These are phyloP conservation scores for Chydorus sphaericus DNA, from an alignment of 2,888 invertebrate genomes.

Conservation along the genomic window DNA sequence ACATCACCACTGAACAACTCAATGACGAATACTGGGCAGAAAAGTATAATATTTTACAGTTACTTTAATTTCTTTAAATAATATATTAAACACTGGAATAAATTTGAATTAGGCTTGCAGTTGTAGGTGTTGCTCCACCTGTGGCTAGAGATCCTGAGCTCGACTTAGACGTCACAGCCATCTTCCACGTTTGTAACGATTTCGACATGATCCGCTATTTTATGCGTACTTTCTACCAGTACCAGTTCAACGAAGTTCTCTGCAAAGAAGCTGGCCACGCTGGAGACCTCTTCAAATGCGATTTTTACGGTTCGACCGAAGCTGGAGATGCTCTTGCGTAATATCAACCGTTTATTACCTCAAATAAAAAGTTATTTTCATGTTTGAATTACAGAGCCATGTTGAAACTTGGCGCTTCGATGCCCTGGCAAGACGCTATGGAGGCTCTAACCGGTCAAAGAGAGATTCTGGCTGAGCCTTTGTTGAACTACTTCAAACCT, in stretches of 20 bases:
- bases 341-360: slow-evolving; percentile 10
- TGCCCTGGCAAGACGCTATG: slow-evolving; percentile 36
- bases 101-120: not conserved
- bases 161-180: slow-evolving; percentile 22
- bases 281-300: slow-evolving; percentile 26
- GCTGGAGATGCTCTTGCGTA: slow-evolving; percentile 28
- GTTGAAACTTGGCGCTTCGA: slow-evolving; percentile 33
- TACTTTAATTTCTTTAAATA: too few species aligned
- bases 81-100: too few species aligned
- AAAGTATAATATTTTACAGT: slow-evolving; percentile 17
- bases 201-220: slow-evolving; percentile 31
- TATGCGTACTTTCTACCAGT: slow-evolving; percentile 33
- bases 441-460: slow-evolving; percentile 29
- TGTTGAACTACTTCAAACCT: slow-evolving; percentile 36
- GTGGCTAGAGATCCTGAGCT: slow-evolving; percentile 18
- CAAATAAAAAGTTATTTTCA: not conserved
- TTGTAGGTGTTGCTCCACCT: slow-evolving; percentile 23
- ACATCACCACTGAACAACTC: slow-evolving; percentile 21
- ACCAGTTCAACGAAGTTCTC: slow-evolving; percentile 34
- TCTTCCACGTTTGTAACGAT: slow-evolving; percentile 24
- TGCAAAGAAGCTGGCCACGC: slow-evolving; percentile 30
- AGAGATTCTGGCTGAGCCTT: slow-evolving; percentile 31
- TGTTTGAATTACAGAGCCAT: slow-evolving; percentile 21
- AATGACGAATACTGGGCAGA: slow-evolving; percentile 28
- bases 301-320: slow-evolving; percentile 30